These are phyloP conservation scores for Furnarius figulus DNA, from an alignment of 2,113 vertebrate species.

Conservation along the genomic window DNA sequence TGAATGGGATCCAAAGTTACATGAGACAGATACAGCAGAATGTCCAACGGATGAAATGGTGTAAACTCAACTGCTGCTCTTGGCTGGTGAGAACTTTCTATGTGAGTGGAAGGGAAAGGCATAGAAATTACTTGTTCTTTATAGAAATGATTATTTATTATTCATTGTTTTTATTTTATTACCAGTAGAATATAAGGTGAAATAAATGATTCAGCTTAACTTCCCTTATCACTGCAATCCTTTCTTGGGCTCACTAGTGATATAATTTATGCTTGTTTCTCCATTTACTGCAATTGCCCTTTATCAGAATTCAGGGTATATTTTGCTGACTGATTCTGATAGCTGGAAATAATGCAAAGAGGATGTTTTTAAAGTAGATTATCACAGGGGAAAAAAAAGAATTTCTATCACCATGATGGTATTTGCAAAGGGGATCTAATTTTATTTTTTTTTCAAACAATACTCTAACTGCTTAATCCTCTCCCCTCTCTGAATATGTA, in stretches of 20 bases:
- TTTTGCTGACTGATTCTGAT: neutral
- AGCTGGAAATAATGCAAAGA: neutral
- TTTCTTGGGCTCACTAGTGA: neutral
- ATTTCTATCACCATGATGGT: neutral
- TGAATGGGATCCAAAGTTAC: neutral
- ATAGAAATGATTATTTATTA: neutral
- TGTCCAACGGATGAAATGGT: neutral
- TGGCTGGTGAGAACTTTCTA: neutral
- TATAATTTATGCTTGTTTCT: neutral
- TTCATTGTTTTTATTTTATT: neutral
- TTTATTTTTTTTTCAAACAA: neutral
- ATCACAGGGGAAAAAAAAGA: neutral
- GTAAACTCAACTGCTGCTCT: neutral
- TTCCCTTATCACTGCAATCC: neutral
- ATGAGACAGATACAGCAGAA: neutral
- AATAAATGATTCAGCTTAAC: neutral
- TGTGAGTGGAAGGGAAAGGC: neutral
- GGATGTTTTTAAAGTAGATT: neutral
- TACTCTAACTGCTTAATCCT: neutral
- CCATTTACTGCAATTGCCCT: neutral
- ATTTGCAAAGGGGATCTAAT: neutral
- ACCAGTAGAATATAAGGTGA: neutral
- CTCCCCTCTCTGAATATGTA: neutral
- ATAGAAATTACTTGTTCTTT: neutral
- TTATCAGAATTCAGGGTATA: neutral